Evolutionary conservation across 2,888 invertebrate species (phyloP).

Genomic region (Agriopis marginaria): DNA sequence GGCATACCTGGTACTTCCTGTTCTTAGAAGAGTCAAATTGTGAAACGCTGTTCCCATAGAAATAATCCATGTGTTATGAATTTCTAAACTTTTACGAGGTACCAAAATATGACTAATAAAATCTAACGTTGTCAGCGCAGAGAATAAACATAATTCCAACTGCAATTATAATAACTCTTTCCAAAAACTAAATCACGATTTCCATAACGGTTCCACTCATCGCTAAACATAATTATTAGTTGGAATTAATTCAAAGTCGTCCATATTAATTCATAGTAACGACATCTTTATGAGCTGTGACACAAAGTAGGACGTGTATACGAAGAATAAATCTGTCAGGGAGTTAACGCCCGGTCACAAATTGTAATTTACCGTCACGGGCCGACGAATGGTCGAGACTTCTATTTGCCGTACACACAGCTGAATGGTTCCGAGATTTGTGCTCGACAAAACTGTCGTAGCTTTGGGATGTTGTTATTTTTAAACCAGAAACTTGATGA

Average conservation of each 20-base stretch:
- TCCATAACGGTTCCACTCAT: constrained; percentile 47
- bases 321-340: constrained; percentile 80
- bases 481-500: constrained; percentile 3
- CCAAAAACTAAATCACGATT: constrained; percentile 45
- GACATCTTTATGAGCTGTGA: constrained; percentile 82
- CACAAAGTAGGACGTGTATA: constrained; percentile 78
- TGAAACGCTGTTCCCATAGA: constrained; percentile 22
- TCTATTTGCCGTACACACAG: constrained; percentile 38
- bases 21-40: background rate
- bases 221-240: constrained; percentile 62
- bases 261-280: constrained; percentile 76
- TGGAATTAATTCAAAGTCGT: constrained; percentile 69
- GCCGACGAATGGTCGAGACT: constrained; percentile 61
- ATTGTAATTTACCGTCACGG: constrained; percentile 78
- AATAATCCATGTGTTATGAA: constrained; percentile 9
- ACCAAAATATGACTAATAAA: constrained; percentile 26
- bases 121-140: constrained; percentile 21
- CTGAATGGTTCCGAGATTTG: constrained; percentile 34
- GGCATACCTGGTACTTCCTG: no score
- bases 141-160: constrained; percentile 27
- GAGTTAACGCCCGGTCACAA: constrained; percentile 77
- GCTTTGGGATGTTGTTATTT: constrained; percentile 25
- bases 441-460: constrained; percentile 23
- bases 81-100: constrained; percentile 22
- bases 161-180: constrained; percentile 41